Evolutionary conservation across 2,888 invertebrate genomes (phyloP), one percentile per base, ranked within the genome.

Genomic region (Palloptera scutellata): DNA sequence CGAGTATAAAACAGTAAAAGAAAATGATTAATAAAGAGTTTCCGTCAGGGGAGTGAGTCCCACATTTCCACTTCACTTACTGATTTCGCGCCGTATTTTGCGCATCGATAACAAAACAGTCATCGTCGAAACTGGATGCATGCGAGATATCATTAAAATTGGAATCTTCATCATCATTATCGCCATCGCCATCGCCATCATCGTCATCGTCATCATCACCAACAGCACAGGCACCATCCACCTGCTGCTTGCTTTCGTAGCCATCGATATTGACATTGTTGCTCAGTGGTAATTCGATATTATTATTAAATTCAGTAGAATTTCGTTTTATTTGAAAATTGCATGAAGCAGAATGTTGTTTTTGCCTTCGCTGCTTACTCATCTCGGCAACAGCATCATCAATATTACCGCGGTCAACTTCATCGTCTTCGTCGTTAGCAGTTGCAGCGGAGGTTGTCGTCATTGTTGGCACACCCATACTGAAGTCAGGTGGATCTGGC

Each of bases 111-210:
- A 77, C 62, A 61, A 76, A 78, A 57, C 76, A 78, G 71, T 78
- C 77, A 59, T 78, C 79, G 66, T 78, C 76, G 67, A 77, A 77
- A 72, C 79, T 77, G 11, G 78, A 77, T 6, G 74, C 69, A n/a
- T 72, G 76, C n/a, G 76, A 74, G 20, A 73, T 61, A 58, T 74
- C 74, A 11, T 64, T 72, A 45, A 20, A 52, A 63, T 68, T 65
- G 8, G 48, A 66, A 0, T 55, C 65, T 62, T 65, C 66, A 20
- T 60, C 48, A n/a, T n/a, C n/a, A n/a, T n/a, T 15, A n/a, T 13
- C 42, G 15, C 9, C 40, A 52, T 60, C 48, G 19, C 17, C 57
- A n/a, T 20, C 48, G 53, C 19, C 58, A 15, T 20, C 64, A 41
- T 30, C 60, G n/a, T 63, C 65, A 43, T 65, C 68, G 8, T 66